These are phyloP conservation scores for Syrista parreyssii DNA, from an alignment of 2,888 invertebrate genomes.

Conservation along the genomic window DNA sequence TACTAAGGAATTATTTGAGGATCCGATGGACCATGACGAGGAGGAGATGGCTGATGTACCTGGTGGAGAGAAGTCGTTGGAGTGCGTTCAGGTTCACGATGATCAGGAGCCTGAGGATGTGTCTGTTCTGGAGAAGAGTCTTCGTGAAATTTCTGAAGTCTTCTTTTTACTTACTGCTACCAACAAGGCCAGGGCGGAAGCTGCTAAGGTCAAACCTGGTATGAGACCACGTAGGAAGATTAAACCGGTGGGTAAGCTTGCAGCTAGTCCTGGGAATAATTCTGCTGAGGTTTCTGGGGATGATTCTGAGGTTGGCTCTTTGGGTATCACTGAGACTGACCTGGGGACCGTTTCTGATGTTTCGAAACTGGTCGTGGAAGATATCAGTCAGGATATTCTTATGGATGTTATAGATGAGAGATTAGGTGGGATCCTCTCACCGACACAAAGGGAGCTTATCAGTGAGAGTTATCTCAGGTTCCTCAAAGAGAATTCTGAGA, in stretches of 20 bases:
- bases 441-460: constrained; percentile 22
- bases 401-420: constrained; percentile 24
- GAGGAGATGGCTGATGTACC: neutral
- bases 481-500: neutral
- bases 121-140: constrained; percentile 30
- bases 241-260: neutral
- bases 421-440: constrained; percentile 20
- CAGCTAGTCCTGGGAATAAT: neutral
- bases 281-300: neutral
- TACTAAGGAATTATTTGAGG: neutral
- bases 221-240: neutral
- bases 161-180: constrained; percentile 29
- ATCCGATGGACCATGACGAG: neutral
- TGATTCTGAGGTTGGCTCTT: neutral
- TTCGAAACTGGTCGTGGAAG: neutral
- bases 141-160: constrained; percentile 40
- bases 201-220: neutral
- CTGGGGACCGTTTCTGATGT: neutral
- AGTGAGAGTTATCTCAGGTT: neutral
- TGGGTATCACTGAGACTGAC: neutral
- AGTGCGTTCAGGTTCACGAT: constrained; percentile 21
- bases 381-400: constrained; percentile 27
- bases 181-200: constrained; percentile 16
- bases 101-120: constrained; percentile 13
- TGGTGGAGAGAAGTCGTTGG: constrained; percentile 15